Base-by-base conservation (phyloP, 2,113 vertebrate species). In the Sebastes schlegelii region DNA sequence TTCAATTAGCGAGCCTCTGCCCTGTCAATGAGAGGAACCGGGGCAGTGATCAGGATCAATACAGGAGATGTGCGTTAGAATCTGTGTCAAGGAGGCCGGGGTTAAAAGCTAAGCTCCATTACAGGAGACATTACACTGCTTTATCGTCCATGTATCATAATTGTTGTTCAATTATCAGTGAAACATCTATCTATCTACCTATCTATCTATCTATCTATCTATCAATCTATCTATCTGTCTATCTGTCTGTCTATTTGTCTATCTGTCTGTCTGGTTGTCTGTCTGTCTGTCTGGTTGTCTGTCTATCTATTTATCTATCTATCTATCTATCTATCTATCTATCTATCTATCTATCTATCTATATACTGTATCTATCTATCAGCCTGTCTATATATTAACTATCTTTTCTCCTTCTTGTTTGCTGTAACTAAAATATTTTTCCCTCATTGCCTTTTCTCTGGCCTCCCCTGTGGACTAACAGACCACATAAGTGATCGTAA, bases 401-500 rank as follows among this genome's bases (percentile, higher is more conserved):
- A 0, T 74, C 49, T 75, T 48, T 45, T 66, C 40, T 69, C 8
- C n/a, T 61, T 65, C 51, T 63, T 82, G 52, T 83, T 71, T 79
- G 71, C 61, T 72, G 26, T 72, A 58, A 86, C 84, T 84, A 79
- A 91, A 70, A 79, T 55, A 1, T 84, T 67, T 81, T 83, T 69
- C 81, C 79, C 62, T 88, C 51, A 14, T 54, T 91, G 54, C 64
- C 49, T 84, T 80, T 49, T 63, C 64, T 85, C 77, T 85, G 69
- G 23, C 77, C 42, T 49, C 73, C 78, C 40, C 71, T 79, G 67
- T 76, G 92, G 91, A 91, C 57, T 52, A 83, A 88, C 90, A 94
- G 92, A 94, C 92, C 87, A 89, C 79, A 92, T 89, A 90, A 88
- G 83, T 84, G 86, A 94, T 80, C 79, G 93, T 94, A 93, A 94